Evolutionary conservation across 2,797 vertebrate species (phyloP), one percentile per base, ranked within the genome.

Genomic region (Oophaga sylvatica): DNA sequence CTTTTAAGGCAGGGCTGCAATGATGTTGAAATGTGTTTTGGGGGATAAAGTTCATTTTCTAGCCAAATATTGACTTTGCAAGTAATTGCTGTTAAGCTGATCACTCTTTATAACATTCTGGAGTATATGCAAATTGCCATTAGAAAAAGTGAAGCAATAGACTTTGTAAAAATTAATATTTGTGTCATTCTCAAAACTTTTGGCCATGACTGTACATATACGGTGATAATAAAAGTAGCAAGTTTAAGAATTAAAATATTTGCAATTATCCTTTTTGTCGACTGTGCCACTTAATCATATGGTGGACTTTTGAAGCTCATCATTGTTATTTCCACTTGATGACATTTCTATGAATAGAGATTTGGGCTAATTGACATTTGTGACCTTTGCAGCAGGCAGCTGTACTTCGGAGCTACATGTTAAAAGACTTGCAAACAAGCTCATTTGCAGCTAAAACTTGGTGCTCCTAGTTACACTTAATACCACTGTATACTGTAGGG

Each of bases 321-420:
- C 31, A 22, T 75, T 73, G 7, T 73, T 75, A n/a, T 53, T 75
- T 75, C 41, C 13, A 2, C 20, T 48, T 10, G 13, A 20, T 53
- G 41, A 75, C 71, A 75, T 75, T 48, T 53, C 41, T 53, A 5
- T 53, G 71, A 53, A 75, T 48, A 75, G 20, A 1, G 41, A 53
- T 11, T 22, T 75, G n/a, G 12, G 35, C 11, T 20, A 19, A 48
- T n/a, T 48, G 10, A 75, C 41, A 75, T 53, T n/a, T 75, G 41
- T 53, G 71, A 75, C 71, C 71, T 73, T 73, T 73, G n/a, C n/a
- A 73, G 9, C 31, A 45, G 8, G 70, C 70, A 73, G 35, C 68
- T 35, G 35, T 41, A 7, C 12, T 53, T 73, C 5, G 22, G 16
- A 73, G 31, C 35, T 41, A 41, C 35, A 20, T 6, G 10, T n/a